A percentile compares a stretch with the other conserved stretches of the same genome.
phyloP scores from a whole-genome alignment of 2,797 vertebrate genomes.

The Thunnus albacares region DNA sequence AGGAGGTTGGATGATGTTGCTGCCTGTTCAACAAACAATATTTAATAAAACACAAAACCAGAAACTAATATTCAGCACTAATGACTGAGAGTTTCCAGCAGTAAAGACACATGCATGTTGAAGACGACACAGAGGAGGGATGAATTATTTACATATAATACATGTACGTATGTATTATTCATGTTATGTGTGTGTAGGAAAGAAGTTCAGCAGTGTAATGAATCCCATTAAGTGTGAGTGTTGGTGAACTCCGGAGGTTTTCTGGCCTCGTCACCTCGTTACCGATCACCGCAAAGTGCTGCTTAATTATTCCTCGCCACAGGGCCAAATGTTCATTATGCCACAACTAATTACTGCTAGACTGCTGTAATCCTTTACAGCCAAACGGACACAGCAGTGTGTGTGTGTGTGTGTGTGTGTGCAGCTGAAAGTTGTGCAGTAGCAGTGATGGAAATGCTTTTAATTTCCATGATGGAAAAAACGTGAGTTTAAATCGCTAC shows the following conservation, averaged over 20 bases:
- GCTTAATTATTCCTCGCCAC: conserved; percentile 82
- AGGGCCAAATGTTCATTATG: conserved; percentile 79
- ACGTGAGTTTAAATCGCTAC: conserved; percentile 28
- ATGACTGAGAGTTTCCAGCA: conserved; percentile 20
- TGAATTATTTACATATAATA: conserved; percentile 65
- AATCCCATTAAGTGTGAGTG: conserved; percentile 59
- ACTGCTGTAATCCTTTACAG: conserved; percentile 70
- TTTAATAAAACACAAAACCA: conserved; percentile 32
- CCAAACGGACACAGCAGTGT: conserved; percentile 62
- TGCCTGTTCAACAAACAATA: not conserved
- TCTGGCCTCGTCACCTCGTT: conserved; percentile 70
- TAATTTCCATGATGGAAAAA: conserved; percentile 39
- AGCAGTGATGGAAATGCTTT: conserved; percentile 17
- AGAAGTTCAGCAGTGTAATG: conserved; percentile 43
- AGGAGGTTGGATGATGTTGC: not conserved
- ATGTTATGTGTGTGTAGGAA: conserved; percentile 33
- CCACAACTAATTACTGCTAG: conserved; percentile 82
- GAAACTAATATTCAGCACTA: conserved; percentile 31
- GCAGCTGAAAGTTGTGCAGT: not conserved
- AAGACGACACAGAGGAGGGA: conserved; percentile 33
- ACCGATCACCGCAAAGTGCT: conserved; percentile 79
- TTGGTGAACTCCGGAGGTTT: conserved; percentile 64
- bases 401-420: conserved; percentile 26
- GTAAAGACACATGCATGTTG: conserved; percentile 41
- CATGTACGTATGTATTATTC: conserved; percentile 59